phyloP scores from a whole-genome alignment of 2,797 vertebrate species.

The Brachyalestes nurse region DNA sequence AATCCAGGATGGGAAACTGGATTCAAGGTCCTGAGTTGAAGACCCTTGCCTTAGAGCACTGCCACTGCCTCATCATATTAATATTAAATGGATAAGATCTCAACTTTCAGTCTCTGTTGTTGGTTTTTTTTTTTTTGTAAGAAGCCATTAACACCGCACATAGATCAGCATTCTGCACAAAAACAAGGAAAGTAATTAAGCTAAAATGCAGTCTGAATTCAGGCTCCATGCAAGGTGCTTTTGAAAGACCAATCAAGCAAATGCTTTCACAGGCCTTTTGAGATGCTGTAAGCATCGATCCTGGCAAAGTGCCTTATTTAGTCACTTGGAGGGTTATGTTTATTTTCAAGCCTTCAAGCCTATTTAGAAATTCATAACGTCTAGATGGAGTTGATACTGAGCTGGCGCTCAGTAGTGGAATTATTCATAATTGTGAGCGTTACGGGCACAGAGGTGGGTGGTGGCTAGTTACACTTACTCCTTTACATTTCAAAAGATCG shows the following conservation, averaged over 20 bases:
- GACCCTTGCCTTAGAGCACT: neutral
- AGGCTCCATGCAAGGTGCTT: conserved; percentile 75
- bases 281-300: conserved; percentile 78
- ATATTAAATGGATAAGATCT: conserved; percentile 39
- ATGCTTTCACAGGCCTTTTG: conserved; percentile 70
- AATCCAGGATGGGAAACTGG: too few species aligned
- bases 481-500: neutral
- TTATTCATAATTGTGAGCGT: conserved; percentile 62
- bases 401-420: conserved; percentile 57
- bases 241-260: conserved; percentile 73
- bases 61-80: neutral
- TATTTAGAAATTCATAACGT: conserved; percentile 78
- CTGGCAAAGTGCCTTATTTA: conserved; percentile 68
- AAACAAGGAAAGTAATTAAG: conserved; percentile 46
- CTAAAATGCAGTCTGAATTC: conserved; percentile 63
- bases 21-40: too few species aligned
- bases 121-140: conserved; percentile 4
- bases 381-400: conserved; percentile 74
- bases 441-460: conserved; percentile 37
- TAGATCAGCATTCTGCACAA: conserved; percentile 35
- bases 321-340: conserved; percentile 71
- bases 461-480: neutral
- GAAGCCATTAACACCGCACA: conserved; percentile 42
- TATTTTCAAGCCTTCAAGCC: conserved; percentile 68
- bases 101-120: neutral